These are phyloP conservation scores for Ceyx erithaca DNA, from an alignment of 2,797 vertebrate genomes.

Conservation along the genomic window DNA sequence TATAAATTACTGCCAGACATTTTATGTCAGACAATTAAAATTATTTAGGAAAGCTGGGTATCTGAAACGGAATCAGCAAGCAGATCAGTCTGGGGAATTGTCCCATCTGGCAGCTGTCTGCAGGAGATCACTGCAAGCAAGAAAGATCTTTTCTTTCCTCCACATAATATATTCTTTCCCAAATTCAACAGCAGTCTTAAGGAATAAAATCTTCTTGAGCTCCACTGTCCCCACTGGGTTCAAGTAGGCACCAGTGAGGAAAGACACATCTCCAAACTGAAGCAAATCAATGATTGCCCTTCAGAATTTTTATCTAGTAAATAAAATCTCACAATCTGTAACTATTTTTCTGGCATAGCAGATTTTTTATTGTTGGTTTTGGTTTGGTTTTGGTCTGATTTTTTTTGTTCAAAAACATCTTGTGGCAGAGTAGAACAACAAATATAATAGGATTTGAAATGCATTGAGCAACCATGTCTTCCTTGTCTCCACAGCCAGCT, in stretches of 20 bases:
- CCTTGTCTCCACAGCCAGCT: not conserved
- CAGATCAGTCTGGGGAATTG: constrained; percentile 59
- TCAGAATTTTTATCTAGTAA: not conserved
- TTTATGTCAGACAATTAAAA: constrained; percentile 57
- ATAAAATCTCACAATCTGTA: not conserved
- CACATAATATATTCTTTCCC: constrained; percentile 11
- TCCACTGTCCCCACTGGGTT: not conserved
- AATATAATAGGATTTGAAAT: not conserved
- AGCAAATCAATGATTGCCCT: not conserved
- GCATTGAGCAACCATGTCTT: not conserved
- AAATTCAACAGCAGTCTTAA: constrained; percentile 29
- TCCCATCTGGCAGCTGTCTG: constrained; percentile 56
- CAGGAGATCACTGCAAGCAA: constrained; percentile 35
- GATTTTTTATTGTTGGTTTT: not conserved
- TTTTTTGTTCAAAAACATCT: not conserved
- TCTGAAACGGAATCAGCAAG: constrained; percentile 25
- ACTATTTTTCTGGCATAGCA: not conserved
- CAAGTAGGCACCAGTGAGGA: not conserved
- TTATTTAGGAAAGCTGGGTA: constrained; percentile 39
- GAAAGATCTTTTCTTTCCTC: not conserved
- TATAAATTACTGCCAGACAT: constrained; percentile 13
- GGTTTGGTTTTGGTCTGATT: too few species aligned
- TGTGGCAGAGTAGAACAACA: not conserved
- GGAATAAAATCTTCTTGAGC: not conserved
- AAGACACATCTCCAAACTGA: not conserved